Conservation (phyloP, 2,113 vertebrate species). For the Ia io region DNA sequence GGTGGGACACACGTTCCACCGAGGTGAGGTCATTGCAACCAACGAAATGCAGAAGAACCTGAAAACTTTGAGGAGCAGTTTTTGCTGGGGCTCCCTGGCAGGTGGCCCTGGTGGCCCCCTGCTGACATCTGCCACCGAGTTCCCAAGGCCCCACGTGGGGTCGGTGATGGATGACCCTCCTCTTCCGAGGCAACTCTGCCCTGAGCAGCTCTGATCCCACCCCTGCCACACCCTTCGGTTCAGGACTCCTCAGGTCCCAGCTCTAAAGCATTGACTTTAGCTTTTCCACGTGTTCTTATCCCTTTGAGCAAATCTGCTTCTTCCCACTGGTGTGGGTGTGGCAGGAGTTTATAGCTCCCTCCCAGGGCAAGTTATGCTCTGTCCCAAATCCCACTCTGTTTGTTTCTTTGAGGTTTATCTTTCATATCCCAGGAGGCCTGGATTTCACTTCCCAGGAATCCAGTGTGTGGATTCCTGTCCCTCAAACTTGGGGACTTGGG, state of each 20-base stretch:
- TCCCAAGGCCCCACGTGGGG: not conserved
- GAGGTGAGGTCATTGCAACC: not conserved
- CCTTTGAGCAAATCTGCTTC: not conserved
- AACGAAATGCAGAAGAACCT: not conserved
- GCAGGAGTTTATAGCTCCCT: not conserved
- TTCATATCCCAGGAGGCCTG: not conserved
- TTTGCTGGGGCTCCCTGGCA: not conserved
- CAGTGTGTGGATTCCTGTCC: not conserved
- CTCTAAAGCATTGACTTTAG: not conserved
- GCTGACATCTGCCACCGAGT: not conserved
- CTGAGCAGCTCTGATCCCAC: not conserved
- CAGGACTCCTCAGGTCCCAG: not conserved
- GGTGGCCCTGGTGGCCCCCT: not conserved
- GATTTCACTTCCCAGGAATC: not conserved
- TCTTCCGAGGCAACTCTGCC: not conserved
- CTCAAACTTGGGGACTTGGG: not conserved
- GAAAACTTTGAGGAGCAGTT: not conserved
- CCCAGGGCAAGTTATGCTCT: not conserved
- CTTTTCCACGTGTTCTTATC: not conserved
- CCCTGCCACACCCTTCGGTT: fast-evolving
- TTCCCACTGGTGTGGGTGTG: not conserved
- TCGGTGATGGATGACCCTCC: not conserved
- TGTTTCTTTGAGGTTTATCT: not conserved
- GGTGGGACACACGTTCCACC: not conserved
- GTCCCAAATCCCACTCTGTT: not conserved